phyloP scores from a whole-genome alignment of 2,888 invertebrate species.

The Napeogenes inachia region DNA sequence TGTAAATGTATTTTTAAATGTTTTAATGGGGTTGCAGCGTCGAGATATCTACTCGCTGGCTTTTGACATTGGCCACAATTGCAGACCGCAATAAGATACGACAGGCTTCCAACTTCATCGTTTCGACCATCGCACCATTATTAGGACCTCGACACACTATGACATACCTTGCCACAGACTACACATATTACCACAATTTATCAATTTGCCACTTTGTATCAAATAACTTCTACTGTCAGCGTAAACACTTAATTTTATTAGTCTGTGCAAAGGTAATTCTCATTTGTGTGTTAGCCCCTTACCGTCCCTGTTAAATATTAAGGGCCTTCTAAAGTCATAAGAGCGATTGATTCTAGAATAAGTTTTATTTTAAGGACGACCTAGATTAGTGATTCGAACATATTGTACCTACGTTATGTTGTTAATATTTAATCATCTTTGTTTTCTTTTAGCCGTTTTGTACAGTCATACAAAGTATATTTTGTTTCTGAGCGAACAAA shows the following conservation, averaged over 20 bases:
- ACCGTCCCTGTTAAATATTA: slow-evolving; percentile 61
- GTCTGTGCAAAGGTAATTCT: slow-evolving; percentile 24
- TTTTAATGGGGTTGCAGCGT: slow-evolving; percentile 77
- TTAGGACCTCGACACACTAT: slow-evolving; percentile 28
- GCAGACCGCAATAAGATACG: slow-evolving; percentile 71
- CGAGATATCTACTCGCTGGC: slow-evolving; percentile 77
- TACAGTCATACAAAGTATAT: slow-evolving; percentile 68
- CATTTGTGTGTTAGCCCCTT: slow-evolving; percentile 26
- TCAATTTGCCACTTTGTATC: slow-evolving; percentile 1
- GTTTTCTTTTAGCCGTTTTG: slow-evolving; percentile 57
- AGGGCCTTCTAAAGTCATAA: slow-evolving; percentile 58
- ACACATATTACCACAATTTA: slow-evolving; percentile 7
- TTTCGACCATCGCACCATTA: slow-evolving; percentile 68
- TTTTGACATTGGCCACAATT: slow-evolving; percentile 75
- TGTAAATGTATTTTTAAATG: slow-evolving; percentile 62
- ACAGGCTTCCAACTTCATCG: slow-evolving; percentile 63
- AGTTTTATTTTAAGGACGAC: slow-evolving; percentile 66
- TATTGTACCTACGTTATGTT: slow-evolving; percentile 69
- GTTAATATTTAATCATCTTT: slow-evolving; percentile 55
- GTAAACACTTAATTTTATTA: not conserved
- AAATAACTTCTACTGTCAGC: not conserved
- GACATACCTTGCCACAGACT: slow-evolving; percentile 21
- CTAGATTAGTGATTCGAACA: slow-evolving; percentile 58
- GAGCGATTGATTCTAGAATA: slow-evolving; percentile 70
- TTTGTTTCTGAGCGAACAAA: slow-evolving; percentile 63